Percentiles rank a stretch among this genome's conserved stretches.
These are phyloP conservation scores for Sepiola atlantica DNA, from an alignment of 2,888 invertebrate genomes.

Conservation along the genomic window DNA sequence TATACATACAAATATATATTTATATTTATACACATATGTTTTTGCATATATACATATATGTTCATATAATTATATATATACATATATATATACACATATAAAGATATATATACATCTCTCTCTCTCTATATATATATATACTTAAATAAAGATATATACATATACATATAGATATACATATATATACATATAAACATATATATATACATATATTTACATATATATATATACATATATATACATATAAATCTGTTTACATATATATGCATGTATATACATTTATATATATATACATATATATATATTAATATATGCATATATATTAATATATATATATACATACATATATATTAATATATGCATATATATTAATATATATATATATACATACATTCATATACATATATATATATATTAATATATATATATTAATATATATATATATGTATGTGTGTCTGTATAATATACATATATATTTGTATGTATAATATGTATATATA, in stretches of 20 bases:
- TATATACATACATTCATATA: not conserved
- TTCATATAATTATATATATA: not conserved
- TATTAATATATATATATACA: not conserved
- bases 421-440: no score
- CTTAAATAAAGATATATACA: not conserved
- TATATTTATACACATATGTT: no score
- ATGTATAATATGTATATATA: not conserved
- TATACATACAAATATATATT: no score
- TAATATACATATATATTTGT: not conserved
- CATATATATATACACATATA: no score
- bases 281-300: not conserved
- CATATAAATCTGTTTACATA: not conserved
- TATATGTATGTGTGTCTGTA: not conserved
- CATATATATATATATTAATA: not conserved
- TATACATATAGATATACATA: not conserved
- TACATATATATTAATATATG: not conserved
- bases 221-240: not conserved
- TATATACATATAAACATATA: not conserved
- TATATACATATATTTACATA: not conserved
- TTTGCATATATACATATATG: not conserved
- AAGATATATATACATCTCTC: not conserved
- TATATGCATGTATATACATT: not conserved
- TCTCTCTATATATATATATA: not conserved
- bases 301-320: not conserved
- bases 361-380: not conserved